Conservation (phyloP, 2,888 invertebrate genomes). For the Cryptocephalus moraei region DNA sequence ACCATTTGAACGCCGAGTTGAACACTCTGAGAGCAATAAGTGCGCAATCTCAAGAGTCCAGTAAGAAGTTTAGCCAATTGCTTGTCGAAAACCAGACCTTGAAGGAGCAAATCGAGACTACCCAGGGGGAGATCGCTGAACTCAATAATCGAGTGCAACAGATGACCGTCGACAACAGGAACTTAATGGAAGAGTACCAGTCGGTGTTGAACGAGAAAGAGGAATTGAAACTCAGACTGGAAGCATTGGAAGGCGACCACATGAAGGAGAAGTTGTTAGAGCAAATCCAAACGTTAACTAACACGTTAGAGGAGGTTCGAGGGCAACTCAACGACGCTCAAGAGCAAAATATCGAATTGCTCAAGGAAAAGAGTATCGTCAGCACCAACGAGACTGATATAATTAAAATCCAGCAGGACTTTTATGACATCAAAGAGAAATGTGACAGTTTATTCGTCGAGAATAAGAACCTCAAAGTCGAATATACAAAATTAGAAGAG, state of each 20-base stretch:
- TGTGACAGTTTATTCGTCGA: slow-evolving; percentile 22
- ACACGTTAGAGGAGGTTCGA: slow-evolving; percentile 1
- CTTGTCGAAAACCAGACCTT: slow-evolving; percentile 10
- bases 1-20: slow-evolving; percentile 8
- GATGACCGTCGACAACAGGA: slow-evolving; percentile 27
- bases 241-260: slow-evolving; percentile 16
- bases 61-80: slow-evolving; percentile 3
- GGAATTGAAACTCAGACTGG: slow-evolving; percentile 25
- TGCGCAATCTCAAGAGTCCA: slow-evolving; percentile 4
- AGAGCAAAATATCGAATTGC: slow-evolving; percentile 1
- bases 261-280: not conserved
- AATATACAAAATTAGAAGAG: slow-evolving; percentile 21
- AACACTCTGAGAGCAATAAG: not conserved
- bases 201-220: slow-evolving; percentile 22
- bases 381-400: slow-evolving; percentile 12
- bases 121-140: slow-evolving; percentile 23
- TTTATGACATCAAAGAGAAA: slow-evolving; percentile 21
- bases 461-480: slow-evolving; percentile 21
- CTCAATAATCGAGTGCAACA: slow-evolving; percentile 25
- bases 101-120: slow-evolving; percentile 12
- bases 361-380: slow-evolving; percentile 1
- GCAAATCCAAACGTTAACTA: slow-evolving; percentile 7
- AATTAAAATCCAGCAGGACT: slow-evolving; percentile 19
- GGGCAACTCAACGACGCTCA: not conserved
- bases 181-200: slow-evolving; percentile 29